phyloP scores from a whole-genome alignment of 2,888 invertebrate genomes.

The Lordiphosa fenestrarum region DNA sequence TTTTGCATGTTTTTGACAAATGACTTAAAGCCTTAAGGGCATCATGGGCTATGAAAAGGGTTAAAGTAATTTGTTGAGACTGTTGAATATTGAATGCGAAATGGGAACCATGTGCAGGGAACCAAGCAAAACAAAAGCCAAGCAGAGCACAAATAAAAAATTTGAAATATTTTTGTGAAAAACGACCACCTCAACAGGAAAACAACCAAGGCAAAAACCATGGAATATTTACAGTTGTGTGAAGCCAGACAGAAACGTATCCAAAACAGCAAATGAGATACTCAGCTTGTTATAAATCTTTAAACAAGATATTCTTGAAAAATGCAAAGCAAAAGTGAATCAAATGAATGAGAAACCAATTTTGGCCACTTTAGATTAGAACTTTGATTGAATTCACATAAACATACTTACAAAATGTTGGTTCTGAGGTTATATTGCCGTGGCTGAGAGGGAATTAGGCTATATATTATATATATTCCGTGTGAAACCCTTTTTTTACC shows the following conservation, averaged over 20 bases:
- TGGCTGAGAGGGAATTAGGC: no score
- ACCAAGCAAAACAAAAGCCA: slow-evolving; percentile 14
- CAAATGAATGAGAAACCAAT: no score
- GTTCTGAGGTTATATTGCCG: no score
- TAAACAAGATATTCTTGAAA: no score
- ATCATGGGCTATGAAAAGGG: slow-evolving; percentile 61
- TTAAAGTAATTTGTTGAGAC: slow-evolving; percentile 71
- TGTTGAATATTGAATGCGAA: slow-evolving; percentile 70
- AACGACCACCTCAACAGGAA: slow-evolving; percentile 5
- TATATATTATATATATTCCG: no score
- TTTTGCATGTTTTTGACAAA: slow-evolving; percentile 70
- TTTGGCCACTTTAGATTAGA: no score
- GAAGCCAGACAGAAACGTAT: slow-evolving; percentile 14
- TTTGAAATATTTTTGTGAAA: slow-evolving; percentile 50
- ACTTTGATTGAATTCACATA: no score
- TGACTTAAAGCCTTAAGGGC: slow-evolving; percentile 72
- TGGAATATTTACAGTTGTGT: slow-evolving; percentile 35
- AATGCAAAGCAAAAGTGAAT: no score
- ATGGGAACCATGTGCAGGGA: slow-evolving; percentile 34
- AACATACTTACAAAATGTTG: no score
- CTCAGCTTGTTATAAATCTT: no score
- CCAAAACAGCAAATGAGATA: background rate
- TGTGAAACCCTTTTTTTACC: no score
- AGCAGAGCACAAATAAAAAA: slow-evolving; percentile 27
- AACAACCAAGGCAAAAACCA: background rate